Percentiles rank a stretch among this genome's conserved stretches.
These are phyloP conservation scores for Drosophila triauraria DNA, from an alignment of 1,140 invertebrate species.

Conservation along the genomic window DNA sequence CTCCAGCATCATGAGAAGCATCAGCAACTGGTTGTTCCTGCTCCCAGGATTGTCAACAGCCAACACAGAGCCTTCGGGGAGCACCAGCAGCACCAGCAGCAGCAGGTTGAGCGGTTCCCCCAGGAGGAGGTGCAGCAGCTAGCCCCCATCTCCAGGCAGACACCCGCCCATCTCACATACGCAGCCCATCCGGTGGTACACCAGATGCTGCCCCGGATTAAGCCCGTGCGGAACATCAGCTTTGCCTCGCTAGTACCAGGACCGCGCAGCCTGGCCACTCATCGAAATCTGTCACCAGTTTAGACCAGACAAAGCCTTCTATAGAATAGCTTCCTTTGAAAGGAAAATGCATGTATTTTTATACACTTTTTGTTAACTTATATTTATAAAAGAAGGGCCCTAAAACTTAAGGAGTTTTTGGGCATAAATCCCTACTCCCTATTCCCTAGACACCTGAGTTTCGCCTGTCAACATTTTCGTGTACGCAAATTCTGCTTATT, in stretches of 20 bases:
- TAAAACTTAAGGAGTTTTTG: background rate
- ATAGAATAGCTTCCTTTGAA: background rate
- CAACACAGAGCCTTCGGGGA: background rate
- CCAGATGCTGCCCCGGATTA: conserved; percentile 71
- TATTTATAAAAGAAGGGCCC: background rate
- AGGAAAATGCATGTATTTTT: no score
- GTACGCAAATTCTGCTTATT: conserved; percentile 27
- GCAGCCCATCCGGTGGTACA: conserved; percentile 70
- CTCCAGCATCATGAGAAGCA: conserved; percentile 13
- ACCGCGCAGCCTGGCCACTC: conserved; percentile 36
- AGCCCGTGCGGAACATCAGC: conserved; percentile 68
- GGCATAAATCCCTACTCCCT: background rate
- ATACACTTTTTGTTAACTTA: background rate
- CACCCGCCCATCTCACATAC: conserved; percentile 74
- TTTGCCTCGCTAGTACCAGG: conserved; percentile 52
- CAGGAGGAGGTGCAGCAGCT: background rate
- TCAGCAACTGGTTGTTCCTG: conserved; percentile 17
- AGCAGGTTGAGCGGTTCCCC: conserved; percentile 7
- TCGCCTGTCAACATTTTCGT: conserved; percentile 46
- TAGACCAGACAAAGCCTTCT: background rate
- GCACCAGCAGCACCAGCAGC: background rate
- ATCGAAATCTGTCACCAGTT: conserved; percentile 32
- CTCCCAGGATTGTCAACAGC: conserved; percentile 48
- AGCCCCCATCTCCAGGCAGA: conserved; percentile 32
- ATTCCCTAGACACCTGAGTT: conserved; percentile 36